Percentiles rank a stretch among this genome's conserved stretches.
phyloP scores from a whole-genome alignment of 1,140 invertebrate genomes.

The Lysiphlebus fabarum region DNA sequence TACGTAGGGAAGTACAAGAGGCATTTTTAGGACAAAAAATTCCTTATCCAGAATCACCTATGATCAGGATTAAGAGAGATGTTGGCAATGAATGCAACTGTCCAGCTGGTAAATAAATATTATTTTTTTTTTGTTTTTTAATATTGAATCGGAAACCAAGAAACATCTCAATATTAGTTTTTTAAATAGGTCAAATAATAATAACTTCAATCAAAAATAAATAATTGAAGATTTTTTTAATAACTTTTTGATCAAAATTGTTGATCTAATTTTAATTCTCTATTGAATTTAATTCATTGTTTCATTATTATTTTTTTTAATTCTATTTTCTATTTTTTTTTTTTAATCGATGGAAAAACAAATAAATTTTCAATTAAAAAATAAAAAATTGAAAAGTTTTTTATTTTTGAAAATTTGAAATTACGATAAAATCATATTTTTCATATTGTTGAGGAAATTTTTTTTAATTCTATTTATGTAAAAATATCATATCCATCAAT shows the following conservation, averaged over 20 bases:
- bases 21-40: slow-evolving; percentile 29
- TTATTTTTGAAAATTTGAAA: no score
- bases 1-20: slow-evolving; percentile 35
- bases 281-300: no score
- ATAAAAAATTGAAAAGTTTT: not conserved
- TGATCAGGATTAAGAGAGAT: slow-evolving; percentile 42
- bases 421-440: no score
- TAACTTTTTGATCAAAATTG: no score
- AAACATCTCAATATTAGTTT: no score
- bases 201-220: no score
- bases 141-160: not conserved
- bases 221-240: no score
- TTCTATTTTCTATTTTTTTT: no score
- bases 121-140: not conserved
- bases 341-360: no score
- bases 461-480: not conserved
- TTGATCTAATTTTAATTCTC: no score
- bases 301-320: no score
- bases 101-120: slow-evolving; percentile 38
- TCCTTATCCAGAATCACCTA: slow-evolving; percentile 16
- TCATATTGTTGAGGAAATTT: not conserved
- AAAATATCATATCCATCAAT: not conserved
- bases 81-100: slow-evolving; percentile 41
- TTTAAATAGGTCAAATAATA: no score
- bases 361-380: not conserved